Percentiles rank a stretch among this genome's conserved stretches.
These are phyloP conservation scores for Caranx melampygus DNA, from an alignment of 2,113 vertebrate genomes.

Conservation along the genomic window DNA sequence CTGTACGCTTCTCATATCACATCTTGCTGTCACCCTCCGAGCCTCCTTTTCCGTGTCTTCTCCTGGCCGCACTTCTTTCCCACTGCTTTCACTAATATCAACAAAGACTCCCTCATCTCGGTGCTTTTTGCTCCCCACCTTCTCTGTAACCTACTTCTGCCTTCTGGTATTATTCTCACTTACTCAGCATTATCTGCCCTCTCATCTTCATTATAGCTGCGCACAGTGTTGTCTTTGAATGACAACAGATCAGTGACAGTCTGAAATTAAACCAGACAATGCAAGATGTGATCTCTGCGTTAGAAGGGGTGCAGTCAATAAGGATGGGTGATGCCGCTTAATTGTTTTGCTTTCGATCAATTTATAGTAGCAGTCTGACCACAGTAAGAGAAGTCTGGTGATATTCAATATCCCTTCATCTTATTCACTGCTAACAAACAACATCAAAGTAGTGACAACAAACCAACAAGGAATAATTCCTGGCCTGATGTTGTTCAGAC, in stretches of 20 bases:
- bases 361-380: not conserved
- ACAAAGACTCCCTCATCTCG: not conserved
- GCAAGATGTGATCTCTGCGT: not conserved
- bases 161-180: conserved; percentile 17
- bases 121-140: not conserved
- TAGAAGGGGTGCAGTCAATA: not conserved
- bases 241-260: not conserved
- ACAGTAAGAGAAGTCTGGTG: not conserved
- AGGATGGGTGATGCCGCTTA: not conserved
- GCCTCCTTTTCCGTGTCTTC: not conserved
- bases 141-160: conserved; percentile 29
- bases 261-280: not conserved
- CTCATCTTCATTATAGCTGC: not conserved
- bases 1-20: not conserved
- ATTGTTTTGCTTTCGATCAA: not conserved
- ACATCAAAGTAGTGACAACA: not conserved
- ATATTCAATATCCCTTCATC: not conserved
- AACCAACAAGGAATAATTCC: not conserved
- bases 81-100: not conserved
- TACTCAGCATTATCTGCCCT: not conserved
- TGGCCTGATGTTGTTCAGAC: not conserved
- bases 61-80: not conserved
- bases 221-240: no score
- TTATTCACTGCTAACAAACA: not conserved
- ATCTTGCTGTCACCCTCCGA: not conserved